Evolutionary conservation across 2,113 vertebrate species (phyloP).

Genomic region (Telmatochromis sp.): DNA sequence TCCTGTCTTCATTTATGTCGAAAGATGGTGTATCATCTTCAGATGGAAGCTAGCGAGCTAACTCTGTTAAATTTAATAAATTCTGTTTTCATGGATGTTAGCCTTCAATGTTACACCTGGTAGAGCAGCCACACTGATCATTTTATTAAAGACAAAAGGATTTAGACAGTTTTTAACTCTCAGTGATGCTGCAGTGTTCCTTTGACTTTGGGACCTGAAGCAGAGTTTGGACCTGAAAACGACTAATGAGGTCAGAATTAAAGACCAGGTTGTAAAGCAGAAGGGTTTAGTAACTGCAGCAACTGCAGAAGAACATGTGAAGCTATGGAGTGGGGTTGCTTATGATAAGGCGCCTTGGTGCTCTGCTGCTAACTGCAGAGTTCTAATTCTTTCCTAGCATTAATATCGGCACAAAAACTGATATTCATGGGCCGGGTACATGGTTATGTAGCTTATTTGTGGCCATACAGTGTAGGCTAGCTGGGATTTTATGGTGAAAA

Average conservation of each 20-base stretch:
- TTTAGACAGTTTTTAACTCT: neutral
- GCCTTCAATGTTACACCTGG: neutral
- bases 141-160: neutral
- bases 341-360: rapidly evolving
- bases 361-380: neutral
- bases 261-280: neutral
- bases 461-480: neutral
- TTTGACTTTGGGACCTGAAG: neutral
- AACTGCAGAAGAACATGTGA: neutral
- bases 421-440: neutral
- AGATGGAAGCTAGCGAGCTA: rapidly evolving
- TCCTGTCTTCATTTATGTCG: neutral
- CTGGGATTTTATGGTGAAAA: neutral
- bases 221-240: neutral
- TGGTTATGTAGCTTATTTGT: neutral
- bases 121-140: neutral
- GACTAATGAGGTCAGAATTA: neutral
- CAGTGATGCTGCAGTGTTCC: neutral
- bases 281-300: neutral
- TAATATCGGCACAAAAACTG: neutral
- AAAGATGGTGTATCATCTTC: neutral
- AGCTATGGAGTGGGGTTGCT: neutral
- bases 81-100: neutral
- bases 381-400: neutral
- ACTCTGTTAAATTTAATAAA: neutral